These are phyloP conservation scores for Catharus fuscescens DNA, from an alignment of 2,113 vertebrate species.

Conservation along the genomic window DNA sequence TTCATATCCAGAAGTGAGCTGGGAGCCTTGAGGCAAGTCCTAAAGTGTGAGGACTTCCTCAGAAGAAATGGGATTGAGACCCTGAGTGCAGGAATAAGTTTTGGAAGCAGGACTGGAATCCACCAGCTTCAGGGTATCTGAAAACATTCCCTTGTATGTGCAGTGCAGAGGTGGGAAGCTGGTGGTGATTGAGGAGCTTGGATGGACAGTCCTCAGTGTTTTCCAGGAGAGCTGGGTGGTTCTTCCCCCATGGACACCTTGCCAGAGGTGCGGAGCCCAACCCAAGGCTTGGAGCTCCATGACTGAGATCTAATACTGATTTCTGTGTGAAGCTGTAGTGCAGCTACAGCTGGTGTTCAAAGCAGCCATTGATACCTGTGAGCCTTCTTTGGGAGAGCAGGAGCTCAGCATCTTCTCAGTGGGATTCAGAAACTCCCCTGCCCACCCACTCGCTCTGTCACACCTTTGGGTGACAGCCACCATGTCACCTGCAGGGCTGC, in stretches of 20 bases:
- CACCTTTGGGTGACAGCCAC: neutral
- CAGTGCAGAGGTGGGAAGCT: neutral
- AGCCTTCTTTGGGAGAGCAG: neutral
- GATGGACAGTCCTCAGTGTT: neutral
- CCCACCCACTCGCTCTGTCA: neutral
- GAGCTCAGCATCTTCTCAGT: neutral
- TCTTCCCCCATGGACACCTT: neutral
- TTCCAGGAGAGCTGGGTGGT: neutral
- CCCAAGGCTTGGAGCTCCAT: neutral
- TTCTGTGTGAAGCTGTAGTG: neutral
- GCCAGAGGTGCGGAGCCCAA: neutral
- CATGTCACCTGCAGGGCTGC: neutral
- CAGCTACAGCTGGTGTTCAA: neutral
- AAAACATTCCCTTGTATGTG: accelerated
- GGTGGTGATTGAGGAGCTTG: neutral
- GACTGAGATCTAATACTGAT: neutral
- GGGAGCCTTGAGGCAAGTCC: neutral
- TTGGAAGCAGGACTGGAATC: neutral
- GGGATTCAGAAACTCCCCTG: neutral
- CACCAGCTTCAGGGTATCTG: neutral
- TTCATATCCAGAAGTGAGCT: neutral
- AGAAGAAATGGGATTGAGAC: neutral
- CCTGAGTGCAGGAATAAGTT: accelerated
- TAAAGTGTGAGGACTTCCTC: neutral
- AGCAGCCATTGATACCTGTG: neutral